Evolutionary conservation across 2,113 vertebrate species (phyloP).

Genomic region (Solea solea): DNA sequence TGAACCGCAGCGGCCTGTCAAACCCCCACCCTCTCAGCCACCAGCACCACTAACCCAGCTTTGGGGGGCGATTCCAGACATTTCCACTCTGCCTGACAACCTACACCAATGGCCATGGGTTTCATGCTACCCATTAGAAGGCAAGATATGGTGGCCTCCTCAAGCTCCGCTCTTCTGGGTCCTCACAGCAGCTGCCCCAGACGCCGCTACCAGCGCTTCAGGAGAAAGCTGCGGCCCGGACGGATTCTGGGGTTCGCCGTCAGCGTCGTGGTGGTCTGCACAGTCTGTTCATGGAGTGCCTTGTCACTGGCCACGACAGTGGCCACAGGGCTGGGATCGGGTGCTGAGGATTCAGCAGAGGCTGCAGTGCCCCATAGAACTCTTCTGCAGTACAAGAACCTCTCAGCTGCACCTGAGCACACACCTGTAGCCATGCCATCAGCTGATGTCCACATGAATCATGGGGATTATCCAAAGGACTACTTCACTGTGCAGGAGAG

Average conservation of each 20-base stretch:
- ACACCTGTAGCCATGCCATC: constrained; percentile 73
- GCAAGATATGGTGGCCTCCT: constrained; percentile 43
- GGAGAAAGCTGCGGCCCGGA: constrained; percentile 90
- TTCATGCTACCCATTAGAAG: constrained; percentile 55
- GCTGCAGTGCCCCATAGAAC: constrained; percentile 84
- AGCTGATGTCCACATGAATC: constrained; percentile 63
- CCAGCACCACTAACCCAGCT: constrained; percentile 29
- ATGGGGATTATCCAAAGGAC: constrained; percentile 93
- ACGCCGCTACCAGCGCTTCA: constrained; percentile 76
- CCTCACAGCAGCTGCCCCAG: constrained; percentile 46
- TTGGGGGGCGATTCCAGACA: constrained; percentile 35
- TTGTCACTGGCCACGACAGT: constrained; percentile 84
- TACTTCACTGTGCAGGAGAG: constrained; percentile 90
- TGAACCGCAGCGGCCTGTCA: constrained; percentile 57
- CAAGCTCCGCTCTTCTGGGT: constrained; percentile 49
- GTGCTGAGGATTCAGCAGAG: constrained; percentile 42
- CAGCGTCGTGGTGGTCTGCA: constrained; percentile 86
- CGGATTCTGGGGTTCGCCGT: constrained; percentile 88
- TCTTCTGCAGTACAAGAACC: constrained; percentile 85
- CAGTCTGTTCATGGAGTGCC: constrained; percentile 90
- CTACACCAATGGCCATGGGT: constrained; percentile 69
- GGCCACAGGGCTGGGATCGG: constrained; percentile 51
- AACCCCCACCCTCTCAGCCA: constrained; percentile 47
- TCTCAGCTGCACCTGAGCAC: constrained; percentile 63
- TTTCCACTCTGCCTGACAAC: constrained; percentile 41